Base-by-base conservation (phyloP, 2,888 invertebrate genomes). In the Linnaemya vulpina region DNA sequence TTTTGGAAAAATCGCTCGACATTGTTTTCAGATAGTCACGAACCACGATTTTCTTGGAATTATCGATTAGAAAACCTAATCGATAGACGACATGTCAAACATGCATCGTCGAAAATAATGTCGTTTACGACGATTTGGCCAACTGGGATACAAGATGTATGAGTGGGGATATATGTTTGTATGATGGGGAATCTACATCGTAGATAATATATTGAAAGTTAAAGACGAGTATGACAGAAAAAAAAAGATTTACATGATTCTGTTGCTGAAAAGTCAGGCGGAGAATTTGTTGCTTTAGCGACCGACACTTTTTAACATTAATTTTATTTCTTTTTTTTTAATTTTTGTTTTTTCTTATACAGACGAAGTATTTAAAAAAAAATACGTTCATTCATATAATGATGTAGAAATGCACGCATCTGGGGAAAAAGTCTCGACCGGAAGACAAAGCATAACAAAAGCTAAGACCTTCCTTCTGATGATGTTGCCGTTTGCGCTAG, bases 381-480 rank as follows among this genome's bases (percentile, higher is more conserved):
- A 65, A 22, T 53, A 30, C 30, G 5, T 30, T 3, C 30, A 30
- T 5, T 3, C 30, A 30, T n/a, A 55, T 49, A 60, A 70, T 43
- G 63, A 62, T 62, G 11, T 30, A 38, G 68, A 20, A 58, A 71
- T 53, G 63, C 68, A 77, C 71, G 71, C 71, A 84, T 78, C 85
- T 82, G 79, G 86, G 78, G 82, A 79, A 84, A 62, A 79, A 87
- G 86, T 86, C 86, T 85, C 87, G 82, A 86, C 87, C 86, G 87
- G 87, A 87, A 86, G 74, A 73, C 79, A 78, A 83, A 86, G 77
- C 55, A 74, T 46, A 78, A 80, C 83, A 81, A 83, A 68, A 74
- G 81, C 76, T 70, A 43, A 68, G 51, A 73, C 55, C 60, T 30
- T 78, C 49, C 30, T 75, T 30, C 20, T 46, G 13, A 67, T 80